phyloP scores from a whole-genome alignment of 2,888 invertebrate genomes.

The Tipula helvola region DNA sequence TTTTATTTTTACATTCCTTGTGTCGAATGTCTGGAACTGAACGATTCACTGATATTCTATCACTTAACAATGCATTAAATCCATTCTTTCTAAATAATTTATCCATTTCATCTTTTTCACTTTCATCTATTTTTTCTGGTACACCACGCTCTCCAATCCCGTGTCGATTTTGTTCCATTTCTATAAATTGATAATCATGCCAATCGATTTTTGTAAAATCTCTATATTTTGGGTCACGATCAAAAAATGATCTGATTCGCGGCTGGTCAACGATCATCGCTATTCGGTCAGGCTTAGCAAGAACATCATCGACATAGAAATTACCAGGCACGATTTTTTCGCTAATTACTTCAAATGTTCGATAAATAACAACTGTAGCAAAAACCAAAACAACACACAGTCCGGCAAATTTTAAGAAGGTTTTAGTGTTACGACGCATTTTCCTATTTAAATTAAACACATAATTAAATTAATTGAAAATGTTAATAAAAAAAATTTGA shows the following conservation, averaged over 20 bases:
- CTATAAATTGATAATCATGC: slow-evolving; percentile 58
- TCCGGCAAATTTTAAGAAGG: slow-evolving; percentile 11
- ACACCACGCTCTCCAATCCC: slow-evolving; percentile 65
- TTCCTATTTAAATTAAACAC: not conserved
- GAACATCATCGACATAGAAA: not conserved
- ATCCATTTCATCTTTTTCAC: slow-evolving; percentile 50
- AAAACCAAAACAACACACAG: slow-evolving; percentile 6
- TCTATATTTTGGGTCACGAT: slow-evolving; percentile 10
- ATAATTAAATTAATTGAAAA: not conserved
- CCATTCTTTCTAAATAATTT: slow-evolving; percentile 75
- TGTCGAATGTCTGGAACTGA: slow-evolving; percentile 66
- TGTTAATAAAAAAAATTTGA: no score
- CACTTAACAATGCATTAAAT: slow-evolving; percentile 85
- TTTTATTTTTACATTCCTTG: slow-evolving; percentile 49
- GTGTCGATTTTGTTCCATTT: slow-evolving; percentile 43
- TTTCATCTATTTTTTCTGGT: slow-evolving; percentile 47
- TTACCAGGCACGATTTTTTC: not conserved
- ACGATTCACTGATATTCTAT: slow-evolving; percentile 77
- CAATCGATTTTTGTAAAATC: slow-evolving; percentile 52
- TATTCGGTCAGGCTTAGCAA: not conserved
- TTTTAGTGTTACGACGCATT: slow-evolving; percentile 14
- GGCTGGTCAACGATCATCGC: slow-evolving; percentile 8
- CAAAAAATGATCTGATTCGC: slow-evolving; percentile 14
- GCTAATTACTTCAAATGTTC: slow-evolving; percentile 12
- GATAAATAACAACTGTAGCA: slow-evolving; percentile 11